Conservation (phyloP, 2,888 invertebrate genomes). For the Pristionchus exspectatus region DNA sequence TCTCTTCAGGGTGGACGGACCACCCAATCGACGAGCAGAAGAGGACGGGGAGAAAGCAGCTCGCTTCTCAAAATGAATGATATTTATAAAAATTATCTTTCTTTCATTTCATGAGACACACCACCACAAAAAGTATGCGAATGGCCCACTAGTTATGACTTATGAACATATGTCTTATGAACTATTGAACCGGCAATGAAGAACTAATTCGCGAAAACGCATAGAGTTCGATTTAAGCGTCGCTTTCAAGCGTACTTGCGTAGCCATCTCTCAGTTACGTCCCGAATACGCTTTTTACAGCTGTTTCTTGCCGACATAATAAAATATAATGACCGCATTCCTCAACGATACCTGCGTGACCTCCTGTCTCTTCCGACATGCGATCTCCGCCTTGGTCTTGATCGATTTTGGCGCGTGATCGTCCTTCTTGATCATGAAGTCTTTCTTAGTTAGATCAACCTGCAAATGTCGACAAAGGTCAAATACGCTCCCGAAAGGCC, state of each 20-base stretch:
- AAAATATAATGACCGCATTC: too few species aligned
- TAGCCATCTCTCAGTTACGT: too few species aligned
- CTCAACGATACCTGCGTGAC: constrained; percentile 68
- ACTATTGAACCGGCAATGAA: too few species aligned
- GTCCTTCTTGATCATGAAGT: constrained; percentile 70
- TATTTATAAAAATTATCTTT: not conserved
- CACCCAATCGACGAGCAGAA: not conserved
- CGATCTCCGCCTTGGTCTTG: constrained; percentile 76
- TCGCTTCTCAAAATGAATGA: constrained; percentile 24
- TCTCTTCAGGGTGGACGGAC: constrained; percentile 52
- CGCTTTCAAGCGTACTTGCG: too few species aligned
- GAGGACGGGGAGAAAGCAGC: constrained; percentile 10
- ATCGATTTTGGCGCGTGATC: constrained; percentile 54
- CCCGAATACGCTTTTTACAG: too few species aligned
- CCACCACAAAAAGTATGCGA: too few species aligned
- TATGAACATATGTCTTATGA: too few species aligned
- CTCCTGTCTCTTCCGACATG: constrained; percentile 73
- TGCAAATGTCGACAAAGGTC: constrained; percentile 28
- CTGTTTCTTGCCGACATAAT: too few species aligned
- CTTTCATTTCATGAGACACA: not conserved
- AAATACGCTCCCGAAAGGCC: not conserved
- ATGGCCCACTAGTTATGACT: too few species aligned
- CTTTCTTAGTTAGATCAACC: constrained; percentile 65
- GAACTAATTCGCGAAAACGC: too few species aligned
- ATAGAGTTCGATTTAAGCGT: too few species aligned